Percentiles rank a stretch among this genome's conserved stretches.
Conservation (phyloP, 2,797 vertebrate genomes). For the Avahi laniger region DNA sequence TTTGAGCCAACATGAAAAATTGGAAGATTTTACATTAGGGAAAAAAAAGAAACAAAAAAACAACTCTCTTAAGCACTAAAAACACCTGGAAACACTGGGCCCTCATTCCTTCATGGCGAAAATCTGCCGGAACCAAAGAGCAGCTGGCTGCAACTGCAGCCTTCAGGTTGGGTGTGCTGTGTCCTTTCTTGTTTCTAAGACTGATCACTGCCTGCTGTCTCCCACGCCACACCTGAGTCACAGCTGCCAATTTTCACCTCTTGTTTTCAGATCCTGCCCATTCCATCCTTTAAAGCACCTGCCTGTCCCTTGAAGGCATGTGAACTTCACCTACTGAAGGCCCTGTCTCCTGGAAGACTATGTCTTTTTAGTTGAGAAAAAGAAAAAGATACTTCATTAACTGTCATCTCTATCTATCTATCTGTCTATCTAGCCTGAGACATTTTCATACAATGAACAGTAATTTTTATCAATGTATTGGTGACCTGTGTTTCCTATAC, state of each 20-base stretch:
- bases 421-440: neutral
- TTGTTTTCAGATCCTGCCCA: neutral
- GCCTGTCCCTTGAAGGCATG: neutral
- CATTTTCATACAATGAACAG: neutral
- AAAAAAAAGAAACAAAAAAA: neutral
- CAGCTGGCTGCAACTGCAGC: too few species aligned
- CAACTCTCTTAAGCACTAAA: neutral
- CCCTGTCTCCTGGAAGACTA: neutral
- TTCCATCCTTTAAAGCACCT: neutral
- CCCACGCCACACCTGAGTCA: neutral
- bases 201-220: too few species aligned
- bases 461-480: neutral
- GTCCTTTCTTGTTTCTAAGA: neutral
- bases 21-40: neutral
- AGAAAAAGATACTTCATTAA: neutral
- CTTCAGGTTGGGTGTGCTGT: too few species aligned
- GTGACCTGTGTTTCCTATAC: neutral
- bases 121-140: neutral
- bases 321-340: neutral
- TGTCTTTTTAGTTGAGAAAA: neutral
- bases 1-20: neutral
- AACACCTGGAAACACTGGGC: neutral
- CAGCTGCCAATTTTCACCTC: neutral
- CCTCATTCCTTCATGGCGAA: neutral
- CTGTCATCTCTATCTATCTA: neutral